These are phyloP conservation scores for Peromyscus maniculatus DNA, from an alignment of 2,113 vertebrate species.

Conservation along the genomic window DNA sequence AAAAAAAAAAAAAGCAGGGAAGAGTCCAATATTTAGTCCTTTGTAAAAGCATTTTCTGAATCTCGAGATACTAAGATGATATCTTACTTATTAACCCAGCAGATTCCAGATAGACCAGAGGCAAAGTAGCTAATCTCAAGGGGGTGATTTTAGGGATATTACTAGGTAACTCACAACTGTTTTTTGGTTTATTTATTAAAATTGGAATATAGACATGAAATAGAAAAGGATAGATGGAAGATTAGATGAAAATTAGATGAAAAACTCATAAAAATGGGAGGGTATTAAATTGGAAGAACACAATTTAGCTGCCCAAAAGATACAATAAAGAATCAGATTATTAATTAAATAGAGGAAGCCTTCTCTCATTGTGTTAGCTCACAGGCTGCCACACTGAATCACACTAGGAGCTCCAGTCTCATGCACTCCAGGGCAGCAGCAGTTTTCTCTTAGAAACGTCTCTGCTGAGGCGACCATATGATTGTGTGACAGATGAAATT, in stretches of 20 bases:
- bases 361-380: background rate
- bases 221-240: constrained; percentile 38
- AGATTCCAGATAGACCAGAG: background rate
- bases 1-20: background rate
- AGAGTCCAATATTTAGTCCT: background rate
- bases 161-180: background rate
- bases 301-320: background rate
- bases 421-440: fast-evolving
- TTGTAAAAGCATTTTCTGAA: background rate
- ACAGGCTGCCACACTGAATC: background rate
- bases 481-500: background rate
- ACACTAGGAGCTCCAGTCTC: background rate
- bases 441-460: background rate
- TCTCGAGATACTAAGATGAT: background rate
- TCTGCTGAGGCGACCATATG: background rate
- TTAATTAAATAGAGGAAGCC: background rate
- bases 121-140: background rate
- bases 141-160: background rate
- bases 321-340: background rate
- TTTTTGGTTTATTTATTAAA: constrained; percentile 11
- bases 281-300: background rate
- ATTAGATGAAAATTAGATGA: background rate
- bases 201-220: background rate
- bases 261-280: constrained; percentile 17
- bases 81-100: background rate